Percentiles rank a stretch among this genome's conserved stretches.
Conservation (phyloP, 2,113 vertebrate species). For the Octodon degus region DNA sequence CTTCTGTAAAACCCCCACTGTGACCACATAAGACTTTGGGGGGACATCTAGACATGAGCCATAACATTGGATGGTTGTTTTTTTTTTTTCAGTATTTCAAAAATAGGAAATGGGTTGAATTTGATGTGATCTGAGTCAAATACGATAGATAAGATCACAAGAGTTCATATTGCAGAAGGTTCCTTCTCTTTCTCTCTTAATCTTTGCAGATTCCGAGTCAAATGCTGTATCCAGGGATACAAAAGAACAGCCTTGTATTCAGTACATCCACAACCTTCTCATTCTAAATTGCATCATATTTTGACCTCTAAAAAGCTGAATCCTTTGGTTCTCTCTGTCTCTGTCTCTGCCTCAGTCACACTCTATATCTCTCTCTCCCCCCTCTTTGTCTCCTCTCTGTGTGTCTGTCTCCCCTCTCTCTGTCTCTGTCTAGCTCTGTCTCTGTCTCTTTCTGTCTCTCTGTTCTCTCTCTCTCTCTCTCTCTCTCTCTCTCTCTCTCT, state of each 20-base stretch:
- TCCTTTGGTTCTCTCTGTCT: background rate
- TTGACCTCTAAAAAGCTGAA: background rate
- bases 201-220: background rate
- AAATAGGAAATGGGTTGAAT: background rate
- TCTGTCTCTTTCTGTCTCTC: background rate
- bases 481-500: too few relatives aligned
- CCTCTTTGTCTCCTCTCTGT: background rate
- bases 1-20: background rate
- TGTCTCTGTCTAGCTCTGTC: background rate
- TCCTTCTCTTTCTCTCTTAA: background rate
- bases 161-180: background rate
- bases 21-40: background rate
- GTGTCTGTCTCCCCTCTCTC: background rate
- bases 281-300: background rate
- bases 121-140: background rate
- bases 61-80: background rate
- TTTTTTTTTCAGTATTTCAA: constrained; percentile 5
- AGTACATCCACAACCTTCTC: background rate
- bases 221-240: background rate
- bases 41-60: background rate
- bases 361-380: background rate
- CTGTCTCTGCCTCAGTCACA: background rate
- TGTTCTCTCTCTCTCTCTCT: background rate
- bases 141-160: background rate
- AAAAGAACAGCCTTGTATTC: background rate